A percentile compares a stretch with the other conserved stretches of the same genome.
Evolutionary conservation across 2,888 invertebrate species (phyloP).

Genomic region (Himalopsyche tibetana): DNA sequence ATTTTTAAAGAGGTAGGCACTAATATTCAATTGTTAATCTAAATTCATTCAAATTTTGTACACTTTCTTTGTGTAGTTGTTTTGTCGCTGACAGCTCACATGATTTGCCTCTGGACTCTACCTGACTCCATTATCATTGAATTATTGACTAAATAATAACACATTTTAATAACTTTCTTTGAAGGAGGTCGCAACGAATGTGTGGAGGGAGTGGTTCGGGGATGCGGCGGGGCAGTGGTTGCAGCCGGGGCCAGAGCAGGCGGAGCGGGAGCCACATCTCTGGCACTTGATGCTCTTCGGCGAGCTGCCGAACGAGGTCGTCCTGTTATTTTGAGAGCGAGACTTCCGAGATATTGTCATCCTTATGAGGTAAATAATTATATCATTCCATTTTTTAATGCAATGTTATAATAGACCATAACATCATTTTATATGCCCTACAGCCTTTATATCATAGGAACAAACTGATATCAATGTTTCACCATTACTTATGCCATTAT

Average conservation of each 20-base stretch:
- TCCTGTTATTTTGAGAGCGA: slow-evolving; percentile 79
- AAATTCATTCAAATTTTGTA: no score
- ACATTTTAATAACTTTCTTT: neutral
- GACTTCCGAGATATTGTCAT: slow-evolving; percentile 84
- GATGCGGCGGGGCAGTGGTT: slow-evolving; percentile 75
- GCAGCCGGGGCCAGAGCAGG: slow-evolving; percentile 66
- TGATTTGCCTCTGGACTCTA: no score
- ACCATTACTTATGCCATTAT: neutral
- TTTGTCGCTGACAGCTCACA: no score
- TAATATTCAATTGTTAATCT: no score
- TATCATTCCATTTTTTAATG: neutral
- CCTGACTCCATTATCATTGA: no score
- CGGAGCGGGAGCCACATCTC: slow-evolving; percentile 79
- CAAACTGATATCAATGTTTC: neutral
- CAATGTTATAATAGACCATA: no score
- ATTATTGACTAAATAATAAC: no score
- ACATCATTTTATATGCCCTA: neutral
- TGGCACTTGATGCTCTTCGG: slow-evolving; percentile 82
- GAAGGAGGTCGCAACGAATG: slow-evolving; percentile 77
- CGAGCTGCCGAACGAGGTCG: slow-evolving; percentile 81
- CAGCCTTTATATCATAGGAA: no score
- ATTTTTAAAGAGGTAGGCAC: no score
- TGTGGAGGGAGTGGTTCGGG: slow-evolving; percentile 82
- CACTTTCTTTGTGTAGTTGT: no score
- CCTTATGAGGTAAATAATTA: slow-evolving; percentile 76